Conservation (phyloP, 2,113 vertebrate genomes). For the Oreochromis tanganicae region DNA sequence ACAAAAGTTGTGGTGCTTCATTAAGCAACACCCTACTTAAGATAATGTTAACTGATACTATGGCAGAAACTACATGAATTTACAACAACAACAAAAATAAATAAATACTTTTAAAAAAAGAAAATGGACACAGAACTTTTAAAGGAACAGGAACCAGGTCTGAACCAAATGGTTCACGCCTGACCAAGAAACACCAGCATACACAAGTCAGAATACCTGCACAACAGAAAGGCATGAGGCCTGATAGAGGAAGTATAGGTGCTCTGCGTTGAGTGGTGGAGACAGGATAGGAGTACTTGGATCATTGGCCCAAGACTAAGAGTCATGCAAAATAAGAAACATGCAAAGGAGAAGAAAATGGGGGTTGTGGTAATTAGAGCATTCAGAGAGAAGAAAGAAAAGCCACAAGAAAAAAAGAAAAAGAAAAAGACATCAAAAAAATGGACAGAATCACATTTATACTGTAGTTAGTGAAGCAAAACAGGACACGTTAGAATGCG, state of each 20-base stretch:
- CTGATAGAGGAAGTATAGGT: conserved; percentile 78
- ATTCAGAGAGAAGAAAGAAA: neutral
- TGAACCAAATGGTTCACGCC: neutral
- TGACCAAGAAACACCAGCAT: neutral
- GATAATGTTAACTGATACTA: neutral
- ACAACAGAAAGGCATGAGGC: conserved; percentile 61
- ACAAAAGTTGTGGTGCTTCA: neutral
- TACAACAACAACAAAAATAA: neutral
- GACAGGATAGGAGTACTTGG: conserved; percentile 70
- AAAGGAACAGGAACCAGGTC: neutral
- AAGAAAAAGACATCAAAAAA: neutral
- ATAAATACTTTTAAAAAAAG: neutral
- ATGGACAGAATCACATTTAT: neutral
- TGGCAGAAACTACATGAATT: neutral
- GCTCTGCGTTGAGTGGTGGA: conserved; percentile 75
- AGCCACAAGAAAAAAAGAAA: neutral
- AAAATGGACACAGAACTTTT: neutral
- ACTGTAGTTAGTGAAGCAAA: neutral
- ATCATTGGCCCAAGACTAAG: conserved; percentile 69
- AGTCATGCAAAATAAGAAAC: conserved; percentile 63
- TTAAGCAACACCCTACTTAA: neutral
- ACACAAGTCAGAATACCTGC: conserved; percentile 57
- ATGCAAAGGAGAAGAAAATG: conserved; percentile 35
- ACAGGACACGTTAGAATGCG: neutral
- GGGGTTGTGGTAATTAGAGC: neutral